Evolutionary conservation across 2,797 vertebrate genomes (phyloP).

Genomic region (Schizopygopsis pylzovi): DNA sequence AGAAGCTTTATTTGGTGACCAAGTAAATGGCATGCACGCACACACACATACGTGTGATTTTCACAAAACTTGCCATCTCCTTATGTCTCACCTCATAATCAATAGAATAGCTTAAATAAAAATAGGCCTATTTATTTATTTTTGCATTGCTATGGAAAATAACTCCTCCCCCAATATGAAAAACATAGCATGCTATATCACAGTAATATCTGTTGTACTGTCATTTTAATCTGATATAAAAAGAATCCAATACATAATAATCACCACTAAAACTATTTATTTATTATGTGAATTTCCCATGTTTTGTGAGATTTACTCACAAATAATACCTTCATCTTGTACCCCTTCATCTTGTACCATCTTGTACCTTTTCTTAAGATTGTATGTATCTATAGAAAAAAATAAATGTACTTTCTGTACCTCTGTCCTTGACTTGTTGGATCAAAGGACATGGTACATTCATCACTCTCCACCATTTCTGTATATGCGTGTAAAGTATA

Average conservation of each 20-base stretch:
- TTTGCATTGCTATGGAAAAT: not conserved
- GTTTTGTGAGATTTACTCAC: not conserved
- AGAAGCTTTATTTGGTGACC: slow-evolving; percentile 76
- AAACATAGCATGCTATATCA: not conserved
- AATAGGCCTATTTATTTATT: not conserved
- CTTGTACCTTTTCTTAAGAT: not conserved
- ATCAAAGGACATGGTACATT: not conserved
- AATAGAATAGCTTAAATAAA: not conserved
- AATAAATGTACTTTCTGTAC: not conserved
- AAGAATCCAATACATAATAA: not conserved
- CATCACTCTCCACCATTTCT: not conserved
- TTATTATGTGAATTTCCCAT: not conserved
- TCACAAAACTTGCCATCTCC: not conserved
- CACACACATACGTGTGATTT: not conserved
- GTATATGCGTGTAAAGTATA: not conserved
- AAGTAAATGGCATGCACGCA: slow-evolving; percentile 60
- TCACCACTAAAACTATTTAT: not conserved
- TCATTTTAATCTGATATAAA: not conserved
- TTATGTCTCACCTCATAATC: not conserved
- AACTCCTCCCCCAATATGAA: not conserved
- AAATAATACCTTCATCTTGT: not conserved
- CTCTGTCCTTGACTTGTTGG: not conserved
- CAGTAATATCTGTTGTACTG: not conserved
- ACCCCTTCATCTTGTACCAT: not conserved
- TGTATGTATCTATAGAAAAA: not conserved